Conservation (phyloP, 2,797 vertebrate species). For the Mionectes olivaceus region DNA sequence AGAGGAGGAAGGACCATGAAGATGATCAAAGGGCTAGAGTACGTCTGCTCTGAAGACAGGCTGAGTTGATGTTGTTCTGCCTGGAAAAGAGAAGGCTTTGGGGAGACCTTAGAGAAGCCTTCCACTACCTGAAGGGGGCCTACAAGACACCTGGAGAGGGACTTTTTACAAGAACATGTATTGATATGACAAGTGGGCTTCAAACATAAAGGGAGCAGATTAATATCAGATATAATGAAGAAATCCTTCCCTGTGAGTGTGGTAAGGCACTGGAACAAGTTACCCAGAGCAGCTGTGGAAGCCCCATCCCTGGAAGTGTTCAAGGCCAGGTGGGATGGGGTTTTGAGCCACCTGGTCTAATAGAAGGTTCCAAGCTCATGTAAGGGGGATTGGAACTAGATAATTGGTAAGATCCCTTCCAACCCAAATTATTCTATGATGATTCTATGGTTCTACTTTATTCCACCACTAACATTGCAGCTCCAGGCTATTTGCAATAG, state of each 20-base stretch:
- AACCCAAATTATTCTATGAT: background rate
- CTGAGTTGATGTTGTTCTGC: background rate
- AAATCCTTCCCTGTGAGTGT: background rate
- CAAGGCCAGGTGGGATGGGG: background rate
- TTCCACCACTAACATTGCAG: background rate
- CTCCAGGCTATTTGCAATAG: background rate
- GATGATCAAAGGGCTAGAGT: background rate
- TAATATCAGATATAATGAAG: background rate
- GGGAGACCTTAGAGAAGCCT: background rate
- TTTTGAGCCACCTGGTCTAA: background rate
- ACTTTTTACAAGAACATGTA: background rate
- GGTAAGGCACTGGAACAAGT: background rate
- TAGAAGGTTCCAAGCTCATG: background rate
- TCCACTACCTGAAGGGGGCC: background rate
- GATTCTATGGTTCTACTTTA: background rate
- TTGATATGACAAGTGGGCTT: background rate
- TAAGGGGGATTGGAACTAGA: rapidly evolving
- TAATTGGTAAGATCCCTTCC: background rate
- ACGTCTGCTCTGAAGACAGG: background rate
- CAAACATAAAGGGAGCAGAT: background rate
- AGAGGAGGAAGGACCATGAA: background rate
- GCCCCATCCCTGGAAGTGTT: background rate
- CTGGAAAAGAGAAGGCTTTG: background rate
- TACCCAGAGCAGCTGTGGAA: background rate
- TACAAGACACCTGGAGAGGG: background rate